A percentile compares a stretch with the other conserved stretches of the same genome.
Evolutionary conservation across 2,113 vertebrate species (phyloP).

Genomic region (Saimiri boliviensis): DNA sequence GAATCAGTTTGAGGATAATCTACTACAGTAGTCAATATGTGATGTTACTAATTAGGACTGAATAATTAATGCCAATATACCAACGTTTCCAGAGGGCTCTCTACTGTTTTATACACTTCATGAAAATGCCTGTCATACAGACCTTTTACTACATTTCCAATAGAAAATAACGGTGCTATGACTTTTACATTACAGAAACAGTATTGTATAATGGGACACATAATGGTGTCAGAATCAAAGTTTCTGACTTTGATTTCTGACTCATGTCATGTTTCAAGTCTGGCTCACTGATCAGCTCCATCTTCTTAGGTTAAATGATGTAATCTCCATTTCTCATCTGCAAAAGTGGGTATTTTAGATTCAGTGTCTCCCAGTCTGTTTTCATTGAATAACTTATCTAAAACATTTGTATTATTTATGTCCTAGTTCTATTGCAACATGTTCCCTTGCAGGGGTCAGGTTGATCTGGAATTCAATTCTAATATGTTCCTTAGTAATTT

Average conservation of each 20-base stretch:
- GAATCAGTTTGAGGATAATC: conserved; percentile 51
- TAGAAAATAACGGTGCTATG: neutral
- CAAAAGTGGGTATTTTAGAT: neutral
- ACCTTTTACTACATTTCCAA: neutral
- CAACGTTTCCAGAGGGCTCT: neutral
- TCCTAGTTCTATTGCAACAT: neutral
- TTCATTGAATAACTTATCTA: neutral
- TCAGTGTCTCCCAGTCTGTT: neutral
- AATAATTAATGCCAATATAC: conserved; percentile 65
- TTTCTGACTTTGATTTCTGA: no score
- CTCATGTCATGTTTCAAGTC: neutral
- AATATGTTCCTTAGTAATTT: neutral
- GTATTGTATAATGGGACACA: neutral
- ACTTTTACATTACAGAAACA: neutral
- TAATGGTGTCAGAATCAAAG: neutral
- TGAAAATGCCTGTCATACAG: neutral
- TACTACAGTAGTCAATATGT: conserved; percentile 46
- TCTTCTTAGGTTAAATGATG: neutral
- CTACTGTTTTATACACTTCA: conserved; percentile 11
- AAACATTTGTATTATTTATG: neutral
- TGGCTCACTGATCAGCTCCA: neutral
- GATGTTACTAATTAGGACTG: conserved; percentile 70
- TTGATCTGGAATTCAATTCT: neutral
- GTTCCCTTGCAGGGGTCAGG: neutral
- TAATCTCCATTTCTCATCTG: neutral